Base-by-base conservation (phyloP, 2,113 vertebrate species). In the Paratilapia polleni region DNA sequence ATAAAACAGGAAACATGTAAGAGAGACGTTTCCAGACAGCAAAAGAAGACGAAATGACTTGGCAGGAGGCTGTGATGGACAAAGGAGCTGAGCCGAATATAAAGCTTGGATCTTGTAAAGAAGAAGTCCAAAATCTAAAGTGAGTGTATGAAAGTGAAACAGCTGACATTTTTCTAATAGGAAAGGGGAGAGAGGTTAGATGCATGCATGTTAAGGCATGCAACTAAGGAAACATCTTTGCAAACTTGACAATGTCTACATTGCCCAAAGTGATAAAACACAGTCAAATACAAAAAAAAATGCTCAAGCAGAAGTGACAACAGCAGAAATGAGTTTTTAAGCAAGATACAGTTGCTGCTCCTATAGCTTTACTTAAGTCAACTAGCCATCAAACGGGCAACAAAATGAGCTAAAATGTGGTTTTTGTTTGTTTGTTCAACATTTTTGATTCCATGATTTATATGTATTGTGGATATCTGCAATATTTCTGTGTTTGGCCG, bases 41-140 rank as follows among this genome's bases (percentile, higher is more conserved):
- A 73, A 88, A 85, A 54, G 84, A 73, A 60, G 80, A 82, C 77
- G 66, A 81, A 90, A 91, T 80, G 83, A 87, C 78, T 86, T 85
- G 89, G 84, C 76, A 80, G 83, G 36, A 82, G 66, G 74, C 6
- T 9, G 61, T 5, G 77, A 82, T 66, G 59, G 82, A 89, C 77
- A 82, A 87, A 82, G 52, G 54, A 77, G 75, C 63, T 36, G 54
- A 52, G 66, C 6, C 28, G 31, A 85, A 80, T 15, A 77, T 54
- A 74, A 36, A 43, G 60, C 15, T 7, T 2, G 2, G 14, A 41
- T 78, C 62, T 43, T 6, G 9, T 20, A 20, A 61, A 52, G 20
- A 80, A 13, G 14, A 61, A 56, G 78, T 38, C 19, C n/a, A 4
- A 70, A 74, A 79, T 17, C 4, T 4, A 54, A 73, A 73, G 10